Evolutionary conservation across 2,113 vertebrate species (phyloP).

Genomic region (Corvus moneduloides): DNA sequence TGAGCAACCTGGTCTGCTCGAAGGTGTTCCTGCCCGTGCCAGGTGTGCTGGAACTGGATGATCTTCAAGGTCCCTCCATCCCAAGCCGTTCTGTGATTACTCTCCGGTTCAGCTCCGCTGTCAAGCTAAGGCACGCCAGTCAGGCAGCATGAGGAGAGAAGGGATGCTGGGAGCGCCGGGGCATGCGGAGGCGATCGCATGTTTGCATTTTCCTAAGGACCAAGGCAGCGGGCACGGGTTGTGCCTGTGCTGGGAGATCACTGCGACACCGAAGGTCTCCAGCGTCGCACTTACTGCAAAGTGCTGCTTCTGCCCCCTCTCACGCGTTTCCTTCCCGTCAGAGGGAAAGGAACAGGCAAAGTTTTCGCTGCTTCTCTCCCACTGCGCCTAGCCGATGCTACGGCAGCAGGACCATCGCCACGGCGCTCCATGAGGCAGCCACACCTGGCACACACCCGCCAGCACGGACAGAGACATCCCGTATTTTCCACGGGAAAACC

Average conservation of each 20-base stretch:
- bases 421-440: not conserved
- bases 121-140: not conserved
- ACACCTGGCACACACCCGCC: not conserved
- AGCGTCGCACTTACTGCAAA: not conserved
- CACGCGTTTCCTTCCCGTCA: not conserved
- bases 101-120: not conserved
- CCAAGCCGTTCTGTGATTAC: not conserved
- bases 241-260: not conserved
- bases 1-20: not conserved
- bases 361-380: not conserved
- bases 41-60: not conserved
- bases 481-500: fast-evolving
- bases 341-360: not conserved
- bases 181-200: not conserved
- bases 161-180: not conserved
- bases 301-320: not conserved
- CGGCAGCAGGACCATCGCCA: not conserved
- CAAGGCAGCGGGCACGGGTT: not conserved
- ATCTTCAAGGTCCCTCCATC: not conserved
- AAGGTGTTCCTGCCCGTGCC: not conserved
- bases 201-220: not conserved
- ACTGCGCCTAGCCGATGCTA: not conserved
- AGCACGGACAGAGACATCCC: not conserved
- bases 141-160: not conserved
- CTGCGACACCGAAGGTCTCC: not conserved